phyloP scores from a whole-genome alignment of 2,113 vertebrate genomes.

The Dunckerocampus dactyliophorus region DNA sequence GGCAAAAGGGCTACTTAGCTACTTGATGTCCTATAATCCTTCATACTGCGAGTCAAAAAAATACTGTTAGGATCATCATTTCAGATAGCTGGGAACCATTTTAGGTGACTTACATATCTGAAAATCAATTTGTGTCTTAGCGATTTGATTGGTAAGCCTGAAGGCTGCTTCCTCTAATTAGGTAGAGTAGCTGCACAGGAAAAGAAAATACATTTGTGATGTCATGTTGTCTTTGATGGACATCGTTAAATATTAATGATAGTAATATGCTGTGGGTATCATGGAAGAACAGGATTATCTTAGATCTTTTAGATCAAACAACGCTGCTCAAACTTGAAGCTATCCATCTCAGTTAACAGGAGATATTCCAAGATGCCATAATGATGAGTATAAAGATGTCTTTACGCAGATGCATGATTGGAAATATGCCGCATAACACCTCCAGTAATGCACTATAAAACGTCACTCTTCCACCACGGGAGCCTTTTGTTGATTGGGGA shows the following conservation, averaged over 20 bases:
- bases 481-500: slow-evolving; percentile 6
- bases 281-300: slow-evolving; percentile 10
- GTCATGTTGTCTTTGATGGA: slow-evolving; percentile 17
- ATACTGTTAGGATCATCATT: slow-evolving; percentile 23
- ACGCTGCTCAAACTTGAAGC: slow-evolving; percentile 12
- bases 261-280: slow-evolving; percentile 2
- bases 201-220: slow-evolving; percentile 3
- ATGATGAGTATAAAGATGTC: slow-evolving; percentile 17
- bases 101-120: slow-evolving; percentile 26
- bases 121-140: slow-evolving; percentile 23
- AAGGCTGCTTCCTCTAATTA: slow-evolving; percentile 29
- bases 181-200: slow-evolving; percentile 4
- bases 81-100: slow-evolving; percentile 22
- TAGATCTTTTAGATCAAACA: slow-evolving; percentile 11
- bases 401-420: slow-evolving; percentile 5
- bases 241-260: slow-evolving; percentile 23
- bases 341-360: slow-evolving; percentile 5
- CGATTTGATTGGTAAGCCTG: slow-evolving; percentile 3
- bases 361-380: slow-evolving; percentile 12
- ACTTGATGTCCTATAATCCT: slow-evolving; percentile 39
- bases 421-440: slow-evolving; percentile 1
- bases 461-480: slow-evolving; percentile 2
- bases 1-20: slow-evolving; percentile 34
- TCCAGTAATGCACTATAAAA: slow-evolving; percentile 3
- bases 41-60: slow-evolving; percentile 26